phyloP scores from a whole-genome alignment of 2,888 invertebrate species.

The Zonitis immaculata region DNA sequence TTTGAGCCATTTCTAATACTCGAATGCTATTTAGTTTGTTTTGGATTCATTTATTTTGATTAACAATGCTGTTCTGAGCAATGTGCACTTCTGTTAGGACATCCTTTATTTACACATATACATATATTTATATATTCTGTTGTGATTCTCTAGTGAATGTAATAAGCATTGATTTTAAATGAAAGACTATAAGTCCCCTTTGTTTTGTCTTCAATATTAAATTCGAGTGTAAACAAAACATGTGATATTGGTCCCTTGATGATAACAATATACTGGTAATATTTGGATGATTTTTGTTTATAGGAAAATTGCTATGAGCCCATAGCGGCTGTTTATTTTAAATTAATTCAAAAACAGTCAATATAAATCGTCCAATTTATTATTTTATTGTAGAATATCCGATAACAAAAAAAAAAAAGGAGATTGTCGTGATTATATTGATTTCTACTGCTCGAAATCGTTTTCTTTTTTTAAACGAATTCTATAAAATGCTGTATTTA shows the following conservation, averaged over 20 bases:
- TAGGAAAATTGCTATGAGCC: background rate
- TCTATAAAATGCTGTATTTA: background rate
- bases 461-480: no score
- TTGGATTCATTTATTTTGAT: no score
- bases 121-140: conserved; percentile 1
- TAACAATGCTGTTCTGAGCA: no score
- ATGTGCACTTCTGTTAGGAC: no score
- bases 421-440: no score
- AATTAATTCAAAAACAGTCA: background rate
- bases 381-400: background rate
- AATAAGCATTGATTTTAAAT: conserved; percentile 6
- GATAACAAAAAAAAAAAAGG: no score
- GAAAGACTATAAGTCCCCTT: conserved; percentile 7
- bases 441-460: no score
- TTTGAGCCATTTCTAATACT: no score
- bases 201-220: conserved; percentile 14
- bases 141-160: conserved; percentile 3
- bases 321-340: background rate
- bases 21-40: no score
- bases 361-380: no score
- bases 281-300: background rate
- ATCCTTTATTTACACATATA: no score
- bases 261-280: background rate
- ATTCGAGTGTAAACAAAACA: conserved; percentile 16
- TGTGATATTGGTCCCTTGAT: conserved; percentile 1